Conservation (phyloP, 2,888 invertebrate species). For the Pteria penguin region DNA sequence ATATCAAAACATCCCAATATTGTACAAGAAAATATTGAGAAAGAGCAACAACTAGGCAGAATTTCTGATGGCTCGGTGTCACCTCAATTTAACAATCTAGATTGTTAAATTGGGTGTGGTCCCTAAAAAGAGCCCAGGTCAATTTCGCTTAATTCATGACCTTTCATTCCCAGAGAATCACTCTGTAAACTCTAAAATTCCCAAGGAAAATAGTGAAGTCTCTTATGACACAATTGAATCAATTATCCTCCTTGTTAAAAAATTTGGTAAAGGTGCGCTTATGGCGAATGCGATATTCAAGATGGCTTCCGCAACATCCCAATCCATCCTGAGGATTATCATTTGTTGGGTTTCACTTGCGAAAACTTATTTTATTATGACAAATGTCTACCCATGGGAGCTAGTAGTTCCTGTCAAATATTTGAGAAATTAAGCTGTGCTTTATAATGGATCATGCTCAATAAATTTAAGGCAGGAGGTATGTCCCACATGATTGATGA, state of each 20-base stretch:
- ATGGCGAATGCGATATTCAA: conserved; percentile 12
- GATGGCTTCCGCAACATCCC: conserved; percentile 8
- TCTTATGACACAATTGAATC: conserved; percentile 3
- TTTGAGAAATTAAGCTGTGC: conserved; percentile 20
- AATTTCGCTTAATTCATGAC: conserved; percentile 12
- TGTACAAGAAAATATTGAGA: background rate
- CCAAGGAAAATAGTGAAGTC: background rate
- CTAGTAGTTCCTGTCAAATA: background rate
- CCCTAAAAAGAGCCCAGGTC: background rate
- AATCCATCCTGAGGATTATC: conserved; percentile 8
- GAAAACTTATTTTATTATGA: conserved; percentile 8
- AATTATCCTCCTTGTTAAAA: background rate
- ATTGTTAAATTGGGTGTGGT: background rate
- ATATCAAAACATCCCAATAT: background rate
- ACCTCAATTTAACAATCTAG: background rate
- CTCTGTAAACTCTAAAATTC: conserved; percentile 10
- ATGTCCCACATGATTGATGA: background rate
- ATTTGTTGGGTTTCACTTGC: conserved; percentile 13
- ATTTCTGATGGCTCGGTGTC: background rate
- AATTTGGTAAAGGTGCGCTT: background rate
- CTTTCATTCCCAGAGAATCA: conserved; percentile 9
- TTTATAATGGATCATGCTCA: conserved; percentile 2
- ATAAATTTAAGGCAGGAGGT: background rate
- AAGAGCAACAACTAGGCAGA: background rate
- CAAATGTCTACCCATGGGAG: conserved; percentile 16